phyloP scores from a whole-genome alignment of 2,113 vertebrate species.

The Ctenomys sociabilis region DNA sequence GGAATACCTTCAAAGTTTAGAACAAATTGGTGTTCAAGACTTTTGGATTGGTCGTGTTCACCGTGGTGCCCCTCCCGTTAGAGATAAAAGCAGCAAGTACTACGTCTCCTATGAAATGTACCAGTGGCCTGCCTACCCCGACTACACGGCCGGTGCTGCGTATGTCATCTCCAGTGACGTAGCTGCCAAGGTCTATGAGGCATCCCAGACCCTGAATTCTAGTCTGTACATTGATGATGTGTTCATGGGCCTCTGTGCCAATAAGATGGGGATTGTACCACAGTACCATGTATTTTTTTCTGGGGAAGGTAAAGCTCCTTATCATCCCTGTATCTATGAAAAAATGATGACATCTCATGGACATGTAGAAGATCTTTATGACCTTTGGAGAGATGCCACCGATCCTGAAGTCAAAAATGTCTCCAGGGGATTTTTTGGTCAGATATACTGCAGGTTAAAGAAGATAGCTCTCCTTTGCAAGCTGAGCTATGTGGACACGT shows the following conservation, averaged over 20 bases:
- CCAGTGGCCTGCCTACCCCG: conserved; percentile 94
- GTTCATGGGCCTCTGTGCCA: conserved; percentile 98
- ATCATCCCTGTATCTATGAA: conserved; percentile 95
- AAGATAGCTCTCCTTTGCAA: conserved; percentile 92
- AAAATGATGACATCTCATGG: conserved; percentile 97
- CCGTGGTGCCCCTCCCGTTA: conserved; percentile 90
- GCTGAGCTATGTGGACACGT: conserved; percentile 86
- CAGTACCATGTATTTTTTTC: conserved; percentile 93
- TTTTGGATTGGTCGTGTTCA: conserved; percentile 96
- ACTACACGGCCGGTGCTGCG: conserved; percentile 94
- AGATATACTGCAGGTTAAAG: conserved; percentile 90
- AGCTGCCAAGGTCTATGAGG: conserved; percentile 92
- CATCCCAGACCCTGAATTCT: conserved; percentile 90
- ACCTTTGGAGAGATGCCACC: conserved; percentile 91
- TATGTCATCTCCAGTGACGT: conserved; percentile 94
- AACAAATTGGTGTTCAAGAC: conserved; percentile 85
- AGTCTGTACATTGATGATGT: conserved; percentile 96
- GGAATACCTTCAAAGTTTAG: conserved; percentile 88
- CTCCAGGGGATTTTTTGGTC: conserved; percentile 87
- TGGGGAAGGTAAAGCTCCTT: conserved; percentile 92
- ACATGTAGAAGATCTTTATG: conserved; percentile 88
- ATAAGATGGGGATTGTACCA: conserved; percentile 90
- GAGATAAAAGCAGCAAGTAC: conserved; percentile 93
- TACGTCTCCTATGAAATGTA: conserved; percentile 93
- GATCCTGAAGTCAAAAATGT: conserved; percentile 83